phyloP scores from a whole-genome alignment of 1,140 invertebrate species.

The Drosophila funebris region DNA sequence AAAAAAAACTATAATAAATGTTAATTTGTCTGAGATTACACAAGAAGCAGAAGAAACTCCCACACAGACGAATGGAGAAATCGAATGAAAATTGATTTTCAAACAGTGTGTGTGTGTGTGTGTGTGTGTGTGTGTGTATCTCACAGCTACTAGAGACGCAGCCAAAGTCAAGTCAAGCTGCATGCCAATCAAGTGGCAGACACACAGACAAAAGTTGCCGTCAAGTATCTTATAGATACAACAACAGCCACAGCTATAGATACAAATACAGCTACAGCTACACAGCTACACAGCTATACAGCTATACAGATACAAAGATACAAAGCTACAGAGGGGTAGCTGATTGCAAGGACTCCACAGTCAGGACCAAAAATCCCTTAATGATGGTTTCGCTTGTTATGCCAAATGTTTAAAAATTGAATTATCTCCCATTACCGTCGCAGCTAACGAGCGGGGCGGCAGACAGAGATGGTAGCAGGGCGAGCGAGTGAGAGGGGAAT shows the following conservation, averaged over 20 bases:
- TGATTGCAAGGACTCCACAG: constrained; percentile 62
- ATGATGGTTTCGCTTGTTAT: constrained; percentile 83
- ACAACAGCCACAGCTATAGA: constrained; percentile 6
- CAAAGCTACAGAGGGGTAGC: constrained; percentile 5
- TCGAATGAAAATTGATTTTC: constrained; percentile 73
- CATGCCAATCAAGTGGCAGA: constrained; percentile 54
- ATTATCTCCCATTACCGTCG: constrained; percentile 82
- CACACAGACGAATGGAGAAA: constrained; percentile 41
- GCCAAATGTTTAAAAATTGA: constrained; percentile 84
- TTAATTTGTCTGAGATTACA: constrained; percentile 70
- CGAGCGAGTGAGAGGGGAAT: background rate
- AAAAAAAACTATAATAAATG: constrained; percentile 66
- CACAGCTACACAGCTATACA: constrained; percentile 4
- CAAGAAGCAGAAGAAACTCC: constrained; percentile 12
- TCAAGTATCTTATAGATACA: constrained; percentile 63
- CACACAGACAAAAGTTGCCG: constrained; percentile 61
- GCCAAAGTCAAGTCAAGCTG: constrained; percentile 27
- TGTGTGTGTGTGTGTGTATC: background rate
- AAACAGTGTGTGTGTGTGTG: background rate
- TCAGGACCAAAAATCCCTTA: constrained; percentile 80
- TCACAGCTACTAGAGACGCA: constrained; percentile 6
- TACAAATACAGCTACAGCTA: constrained; percentile 10
- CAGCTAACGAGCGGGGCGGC: constrained; percentile 74
- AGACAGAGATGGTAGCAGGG: constrained; percentile 6
- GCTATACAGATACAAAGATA: background rate